A percentile compares a stretch with the other conserved stretches of the same genome.
phyloP scores from a whole-genome alignment of 2,113 vertebrate species.

The Tupaia tana region DNA sequence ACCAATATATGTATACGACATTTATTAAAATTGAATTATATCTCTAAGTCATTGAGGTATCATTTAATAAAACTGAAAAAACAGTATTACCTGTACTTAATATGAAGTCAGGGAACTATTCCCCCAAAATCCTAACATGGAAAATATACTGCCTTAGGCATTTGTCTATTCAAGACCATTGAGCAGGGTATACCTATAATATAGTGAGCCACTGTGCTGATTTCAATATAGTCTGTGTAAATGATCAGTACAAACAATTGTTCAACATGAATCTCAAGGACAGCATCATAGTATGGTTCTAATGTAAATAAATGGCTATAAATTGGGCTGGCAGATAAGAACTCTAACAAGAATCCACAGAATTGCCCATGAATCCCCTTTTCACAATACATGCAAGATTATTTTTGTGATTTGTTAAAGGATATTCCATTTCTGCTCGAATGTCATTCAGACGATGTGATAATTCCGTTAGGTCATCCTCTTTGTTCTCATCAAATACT shows the following conservation, averaged over 20 bases:
- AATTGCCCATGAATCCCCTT: neutral
- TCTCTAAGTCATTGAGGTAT: neutral
- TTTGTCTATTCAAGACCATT: slow-evolving; percentile 16
- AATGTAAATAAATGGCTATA: slow-evolving; percentile 44
- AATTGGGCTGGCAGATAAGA: slow-evolving; percentile 27
- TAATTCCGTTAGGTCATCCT: slow-evolving; percentile 96
- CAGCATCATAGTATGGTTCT: slow-evolving; percentile 1
- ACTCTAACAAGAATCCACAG: slow-evolving; percentile 21
- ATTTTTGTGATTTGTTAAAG: slow-evolving; percentile 84
- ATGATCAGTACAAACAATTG: slow-evolving; percentile 24
- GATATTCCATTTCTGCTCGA: slow-evolving; percentile 99
- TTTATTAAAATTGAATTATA: neutral
- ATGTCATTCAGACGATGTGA: slow-evolving; percentile 97
- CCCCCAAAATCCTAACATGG: neutral
- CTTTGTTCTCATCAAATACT: slow-evolving; percentile 99
- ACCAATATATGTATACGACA: neutral
- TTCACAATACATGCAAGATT: slow-evolving; percentile 12
- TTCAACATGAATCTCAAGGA: slow-evolving; percentile 25
- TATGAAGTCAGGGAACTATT: slow-evolving; percentile 14
- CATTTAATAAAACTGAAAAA: slow-evolving; percentile 48
- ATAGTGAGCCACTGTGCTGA: neutral
- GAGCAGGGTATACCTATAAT: neutral
- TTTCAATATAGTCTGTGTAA: slow-evolving; percentile 3
- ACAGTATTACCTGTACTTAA: neutral
- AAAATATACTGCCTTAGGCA: neutral